phyloP scores from a whole-genome alignment of 2,888 invertebrate species.

The Alloscopus bannaensis region DNA sequence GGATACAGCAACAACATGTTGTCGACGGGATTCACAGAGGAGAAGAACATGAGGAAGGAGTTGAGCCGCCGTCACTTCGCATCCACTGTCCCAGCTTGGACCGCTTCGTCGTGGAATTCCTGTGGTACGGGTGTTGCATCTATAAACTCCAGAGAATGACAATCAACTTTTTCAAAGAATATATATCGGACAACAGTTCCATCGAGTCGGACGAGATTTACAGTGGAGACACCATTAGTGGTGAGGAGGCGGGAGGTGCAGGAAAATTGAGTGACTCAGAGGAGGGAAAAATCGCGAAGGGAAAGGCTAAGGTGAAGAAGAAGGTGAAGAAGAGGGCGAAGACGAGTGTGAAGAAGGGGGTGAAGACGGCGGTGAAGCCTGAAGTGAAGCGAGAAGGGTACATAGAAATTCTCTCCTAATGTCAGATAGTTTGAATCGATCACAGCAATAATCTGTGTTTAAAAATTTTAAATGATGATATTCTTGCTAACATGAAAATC shows the following conservation, averaged over 20 bases:
- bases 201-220: background rate
- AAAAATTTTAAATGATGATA: no score
- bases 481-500: no score
- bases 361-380: background rate
- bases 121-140: background rate
- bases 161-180: background rate
- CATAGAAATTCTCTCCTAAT: no score
- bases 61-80: background rate
- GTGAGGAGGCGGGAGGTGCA: background rate
- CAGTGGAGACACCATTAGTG: background rate
- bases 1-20: conserved; percentile 31
- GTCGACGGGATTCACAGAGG: conserved; percentile 22
- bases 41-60: background rate
- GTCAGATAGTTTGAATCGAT: no score
- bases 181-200: no score
- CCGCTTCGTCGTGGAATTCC: background rate
- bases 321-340: background rate
- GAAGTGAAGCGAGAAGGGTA: background rate
- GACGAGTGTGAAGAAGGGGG: background rate
- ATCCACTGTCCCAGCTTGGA: background rate
- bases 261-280: background rate
- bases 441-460: no score
- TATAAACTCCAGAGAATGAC: background rate
- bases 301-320: background rate
- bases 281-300: background rate